Conservation (phyloP, 2,888 invertebrate genomes). For the Biston betularia region DNA sequence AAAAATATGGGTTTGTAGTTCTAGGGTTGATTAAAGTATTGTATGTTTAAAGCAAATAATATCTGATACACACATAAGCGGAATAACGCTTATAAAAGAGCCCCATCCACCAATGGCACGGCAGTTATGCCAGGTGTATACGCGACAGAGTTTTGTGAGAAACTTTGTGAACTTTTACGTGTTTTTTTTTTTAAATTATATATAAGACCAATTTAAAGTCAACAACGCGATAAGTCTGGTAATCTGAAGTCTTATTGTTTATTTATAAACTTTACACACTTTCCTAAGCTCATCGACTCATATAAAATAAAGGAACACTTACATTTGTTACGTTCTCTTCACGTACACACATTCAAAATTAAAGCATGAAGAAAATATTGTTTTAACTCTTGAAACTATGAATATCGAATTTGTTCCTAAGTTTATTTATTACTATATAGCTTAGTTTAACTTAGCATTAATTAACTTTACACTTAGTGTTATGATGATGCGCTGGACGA, state of each 20-base stretch:
- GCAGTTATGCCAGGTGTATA: not conserved
- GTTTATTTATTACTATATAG: constrained; percentile 66
- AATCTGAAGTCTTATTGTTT: constrained; percentile 10
- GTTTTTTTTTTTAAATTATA: too few relatives aligned
- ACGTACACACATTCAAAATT: constrained; percentile 66
- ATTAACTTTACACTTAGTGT: constrained; percentile 66
- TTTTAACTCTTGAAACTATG: constrained; percentile 74
- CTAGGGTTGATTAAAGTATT: too few relatives aligned
- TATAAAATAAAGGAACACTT: constrained; percentile 40
- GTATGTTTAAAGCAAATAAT: not conserved
- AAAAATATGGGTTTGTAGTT: too few relatives aligned
- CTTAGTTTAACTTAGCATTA: constrained; percentile 72
- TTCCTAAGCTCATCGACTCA: constrained; percentile 22
- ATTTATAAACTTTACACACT: not conserved
- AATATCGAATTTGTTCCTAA: constrained; percentile 83
- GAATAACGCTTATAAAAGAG: not conserved
- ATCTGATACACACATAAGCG: not conserved
- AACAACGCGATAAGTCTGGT: not conserved
- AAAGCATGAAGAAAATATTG: constrained; percentile 79
- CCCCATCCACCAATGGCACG: not conserved
- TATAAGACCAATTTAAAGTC: too few relatives aligned
- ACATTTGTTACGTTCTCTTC: constrained; percentile 50
- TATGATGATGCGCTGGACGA: constrained; percentile 78
- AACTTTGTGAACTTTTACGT: too few relatives aligned
- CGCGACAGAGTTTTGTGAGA: too few relatives aligned